Percentiles rank a stretch among this genome's conserved stretches.
Conservation (phyloP, 2,888 invertebrate genomes). For the Heliothis peltigera region DNA sequence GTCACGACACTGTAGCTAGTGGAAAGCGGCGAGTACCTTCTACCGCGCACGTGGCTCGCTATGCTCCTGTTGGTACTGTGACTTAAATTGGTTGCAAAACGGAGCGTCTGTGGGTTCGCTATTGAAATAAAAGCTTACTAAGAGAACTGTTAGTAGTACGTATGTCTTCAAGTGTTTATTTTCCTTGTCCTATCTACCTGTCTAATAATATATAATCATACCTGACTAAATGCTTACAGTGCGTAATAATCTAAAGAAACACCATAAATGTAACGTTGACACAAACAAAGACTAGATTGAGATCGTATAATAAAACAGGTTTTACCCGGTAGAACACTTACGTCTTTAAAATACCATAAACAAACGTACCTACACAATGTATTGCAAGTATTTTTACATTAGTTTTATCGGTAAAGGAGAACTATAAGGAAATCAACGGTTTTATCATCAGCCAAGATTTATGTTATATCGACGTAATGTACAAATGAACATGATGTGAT, state of each 20-base stretch:
- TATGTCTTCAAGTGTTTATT: too few species aligned
- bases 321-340: constrained; percentile 19
- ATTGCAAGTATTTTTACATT: neutral
- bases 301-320: constrained; percentile 16
- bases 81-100: constrained; percentile 36
- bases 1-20: constrained; percentile 71
- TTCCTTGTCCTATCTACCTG: too few species aligned
- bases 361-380: constrained; percentile 1
- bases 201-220: too few species aligned
- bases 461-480: neutral
- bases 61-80: constrained; percentile 33
- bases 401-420: constrained; percentile 22
- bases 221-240: too few species aligned
- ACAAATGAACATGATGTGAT: neutral
- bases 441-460: neutral
- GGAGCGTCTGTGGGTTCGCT: constrained; percentile 15
- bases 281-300: constrained; percentile 16
- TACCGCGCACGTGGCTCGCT: constrained; percentile 48
- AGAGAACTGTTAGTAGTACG: neutral
- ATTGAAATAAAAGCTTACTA: constrained; percentile 3
- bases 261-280: too few species aligned
- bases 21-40: constrained; percentile 64
- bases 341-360: constrained; percentile 4
- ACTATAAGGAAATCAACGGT: constrained; percentile 32
- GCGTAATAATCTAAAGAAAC: neutral